Percentiles rank a stretch among this genome's conserved stretches.
phyloP scores from a whole-genome alignment of 2,797 vertebrate genomes.

The Ctenopoma kingsleyae region DNA sequence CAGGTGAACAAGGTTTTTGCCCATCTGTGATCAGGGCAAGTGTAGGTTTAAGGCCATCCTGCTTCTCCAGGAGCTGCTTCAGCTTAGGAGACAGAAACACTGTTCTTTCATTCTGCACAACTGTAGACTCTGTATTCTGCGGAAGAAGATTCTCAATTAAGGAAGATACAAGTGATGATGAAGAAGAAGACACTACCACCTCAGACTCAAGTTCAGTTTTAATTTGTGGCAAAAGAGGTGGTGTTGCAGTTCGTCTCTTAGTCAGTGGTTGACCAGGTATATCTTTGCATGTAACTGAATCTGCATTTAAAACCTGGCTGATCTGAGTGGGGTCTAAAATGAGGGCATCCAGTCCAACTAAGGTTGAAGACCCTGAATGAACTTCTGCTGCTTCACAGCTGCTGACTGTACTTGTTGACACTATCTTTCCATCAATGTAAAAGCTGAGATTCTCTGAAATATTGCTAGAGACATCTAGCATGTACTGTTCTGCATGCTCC shows the following conservation, averaged over 20 bases:
- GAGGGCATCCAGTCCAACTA: conserved; percentile 91
- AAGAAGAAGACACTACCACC: conserved; percentile 81
- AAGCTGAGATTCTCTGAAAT: conserved; percentile 97
- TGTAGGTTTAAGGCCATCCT: conserved; percentile 88
- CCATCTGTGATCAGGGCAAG: conserved; percentile 85
- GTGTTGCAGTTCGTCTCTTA: conserved; percentile 93
- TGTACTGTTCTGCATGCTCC: conserved; percentile 88
- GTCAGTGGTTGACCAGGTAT: conserved; percentile 83
- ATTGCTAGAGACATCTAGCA: conserved; percentile 95
- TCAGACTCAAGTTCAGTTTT: conserved; percentile 93
- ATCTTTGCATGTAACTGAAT: conserved; percentile 83
- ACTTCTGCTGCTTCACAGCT: conserved; percentile 92
- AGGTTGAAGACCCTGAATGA: conserved; percentile 86
- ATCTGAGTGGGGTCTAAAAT: conserved; percentile 89
- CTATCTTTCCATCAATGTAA: conserved; percentile 96
- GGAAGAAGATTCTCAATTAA: conserved; percentile 81
- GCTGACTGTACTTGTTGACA: conserved; percentile 90
- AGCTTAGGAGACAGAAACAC: conserved; percentile 94
- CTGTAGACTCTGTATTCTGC: conserved; percentile 84
- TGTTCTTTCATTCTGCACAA: conserved; percentile 90
- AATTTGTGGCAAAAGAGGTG: conserved; percentile 92
- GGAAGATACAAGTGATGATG: conserved; percentile 81
- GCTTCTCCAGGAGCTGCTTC: conserved; percentile 94
- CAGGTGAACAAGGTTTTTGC: conserved; percentile 87
- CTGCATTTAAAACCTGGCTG: conserved; percentile 83